These are phyloP conservation scores for Piscicola geometra DNA, from an alignment of 2,888 invertebrate genomes.

Conservation along the genomic window DNA sequence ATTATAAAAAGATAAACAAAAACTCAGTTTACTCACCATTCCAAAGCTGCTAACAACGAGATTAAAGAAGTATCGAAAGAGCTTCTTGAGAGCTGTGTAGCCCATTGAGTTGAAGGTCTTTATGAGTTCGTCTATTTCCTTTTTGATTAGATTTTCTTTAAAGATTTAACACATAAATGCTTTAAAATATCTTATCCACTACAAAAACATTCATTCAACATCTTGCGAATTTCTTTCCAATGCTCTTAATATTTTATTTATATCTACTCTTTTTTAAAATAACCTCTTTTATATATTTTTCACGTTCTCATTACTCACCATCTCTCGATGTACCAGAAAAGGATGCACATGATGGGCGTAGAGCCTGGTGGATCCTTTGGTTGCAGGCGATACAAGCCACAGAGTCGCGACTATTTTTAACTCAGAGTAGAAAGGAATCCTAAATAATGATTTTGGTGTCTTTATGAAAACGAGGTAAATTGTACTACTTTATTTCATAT, in stretches of 20 bases:
- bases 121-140: constrained; percentile 32
- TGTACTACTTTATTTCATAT: neutral
- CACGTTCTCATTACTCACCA: no score
- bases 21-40: neutral
- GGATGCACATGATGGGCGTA: constrained; percentile 26
- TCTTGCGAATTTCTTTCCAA: neutral
- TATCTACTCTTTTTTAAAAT: no score
- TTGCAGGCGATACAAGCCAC: constrained; percentile 27
- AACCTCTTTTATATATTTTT: no score
- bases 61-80: constrained; percentile 29
- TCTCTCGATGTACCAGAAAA: constrained; percentile 20
- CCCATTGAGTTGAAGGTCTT: constrained; percentile 25
- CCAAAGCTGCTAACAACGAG: constrained; percentile 18
- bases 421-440: constrained; percentile 31
- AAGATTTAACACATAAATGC: no score
- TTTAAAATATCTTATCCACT: no score
- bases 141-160: no score
- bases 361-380: constrained; percentile 20
- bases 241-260: neutral
- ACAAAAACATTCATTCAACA: neutral
- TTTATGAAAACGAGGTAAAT: no score
- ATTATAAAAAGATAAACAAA: no score
- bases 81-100: constrained; percentile 13
- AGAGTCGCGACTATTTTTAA: constrained; percentile 15
- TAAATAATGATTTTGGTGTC: no score